phyloP scores from a whole-genome alignment of 2,113 vertebrate species.

The Rhagologus leucostigma region DNA sequence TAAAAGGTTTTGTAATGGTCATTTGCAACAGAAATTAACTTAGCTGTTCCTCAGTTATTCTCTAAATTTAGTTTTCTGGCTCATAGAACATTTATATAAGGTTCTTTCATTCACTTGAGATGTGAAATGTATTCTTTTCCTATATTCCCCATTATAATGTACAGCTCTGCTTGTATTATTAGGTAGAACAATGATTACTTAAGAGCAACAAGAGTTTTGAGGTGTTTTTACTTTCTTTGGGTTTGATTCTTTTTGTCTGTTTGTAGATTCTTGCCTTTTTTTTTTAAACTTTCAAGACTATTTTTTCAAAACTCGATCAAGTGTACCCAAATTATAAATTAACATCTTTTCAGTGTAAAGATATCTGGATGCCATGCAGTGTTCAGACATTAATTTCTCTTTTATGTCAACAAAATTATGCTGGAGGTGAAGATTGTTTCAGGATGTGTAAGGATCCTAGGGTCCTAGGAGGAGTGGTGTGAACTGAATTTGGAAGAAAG shows the following conservation, averaged over 20 bases:
- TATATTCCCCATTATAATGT: background rate
- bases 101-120: background rate
- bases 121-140: background rate
- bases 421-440: background rate
- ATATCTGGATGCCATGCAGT: background rate
- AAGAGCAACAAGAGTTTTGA: background rate
- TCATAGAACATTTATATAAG: background rate
- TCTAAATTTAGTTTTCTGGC: background rate
- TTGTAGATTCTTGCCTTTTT: background rate
- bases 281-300: background rate
- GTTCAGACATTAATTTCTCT: background rate
- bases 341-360: background rate
- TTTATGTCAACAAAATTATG: background rate
- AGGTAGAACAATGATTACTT: background rate
- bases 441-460: background rate
- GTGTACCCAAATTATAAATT: background rate
- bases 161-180: background rate
- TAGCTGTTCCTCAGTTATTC: background rate
- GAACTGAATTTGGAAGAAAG: background rate
- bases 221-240: rapidly evolving
- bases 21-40: background rate
- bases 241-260: background rate
- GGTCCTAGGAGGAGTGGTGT: background rate
- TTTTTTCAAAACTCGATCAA: background rate
- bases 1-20: background rate